These are phyloP conservation scores for Acrobasis repandana DNA, from an alignment of 2,888 invertebrate genomes.

Conservation along the genomic window DNA sequence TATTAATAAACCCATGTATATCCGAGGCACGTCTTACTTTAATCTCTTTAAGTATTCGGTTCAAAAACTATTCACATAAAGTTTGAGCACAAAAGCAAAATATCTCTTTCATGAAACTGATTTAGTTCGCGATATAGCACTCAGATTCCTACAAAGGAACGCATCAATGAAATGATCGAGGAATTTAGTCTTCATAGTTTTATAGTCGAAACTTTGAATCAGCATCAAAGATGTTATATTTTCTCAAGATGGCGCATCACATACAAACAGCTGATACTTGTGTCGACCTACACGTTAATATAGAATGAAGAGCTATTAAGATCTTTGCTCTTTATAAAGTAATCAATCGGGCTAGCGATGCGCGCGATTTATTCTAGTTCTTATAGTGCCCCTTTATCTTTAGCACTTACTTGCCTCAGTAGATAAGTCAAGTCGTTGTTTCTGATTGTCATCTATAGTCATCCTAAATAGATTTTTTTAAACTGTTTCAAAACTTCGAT, in stretches of 20 bases:
- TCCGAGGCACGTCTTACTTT: not conserved
- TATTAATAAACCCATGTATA: not conserved
- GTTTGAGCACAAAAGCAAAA: slow-evolving; percentile 12
- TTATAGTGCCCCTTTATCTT: no score
- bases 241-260: not conserved
- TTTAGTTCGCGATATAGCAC: slow-evolving; percentile 7
- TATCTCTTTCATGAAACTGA: slow-evolving; percentile 9
- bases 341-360: no score
- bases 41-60: not conserved
- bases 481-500: no score
- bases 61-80: slow-evolving; percentile 8
- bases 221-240: not conserved
- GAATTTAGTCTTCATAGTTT: slow-evolving; percentile 33
- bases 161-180: slow-evolving; percentile 28
- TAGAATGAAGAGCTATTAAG: no score
- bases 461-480: no score
- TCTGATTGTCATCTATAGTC: no score
- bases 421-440: no score
- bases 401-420: no score
- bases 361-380: no score
- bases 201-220: slow-evolving; percentile 25
- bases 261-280: not conserved
- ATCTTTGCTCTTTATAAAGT: no score
- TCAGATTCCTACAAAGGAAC: slow-evolving; percentile 24
- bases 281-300: no score